These are phyloP conservation scores for Sminthopsis crassicaudata DNA, from an alignment of 2,113 vertebrate genomes.

Conservation along the genomic window DNA sequence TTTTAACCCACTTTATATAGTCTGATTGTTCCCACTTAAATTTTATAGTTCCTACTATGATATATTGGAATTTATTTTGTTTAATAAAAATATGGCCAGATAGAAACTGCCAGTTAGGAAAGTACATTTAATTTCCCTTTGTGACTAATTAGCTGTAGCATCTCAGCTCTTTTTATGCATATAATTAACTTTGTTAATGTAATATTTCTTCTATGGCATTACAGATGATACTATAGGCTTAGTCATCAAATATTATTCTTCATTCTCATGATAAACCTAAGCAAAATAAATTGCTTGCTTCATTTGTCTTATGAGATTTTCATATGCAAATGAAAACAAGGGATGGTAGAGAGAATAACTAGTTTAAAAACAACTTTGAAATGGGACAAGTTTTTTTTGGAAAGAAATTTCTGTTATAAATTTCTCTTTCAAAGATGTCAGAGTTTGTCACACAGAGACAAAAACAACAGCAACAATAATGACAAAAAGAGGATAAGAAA, in stretches of 20 bases:
- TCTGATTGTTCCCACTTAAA: conserved; percentile 55
- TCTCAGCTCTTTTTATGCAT: conserved; percentile 82
- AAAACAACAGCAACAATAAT: conserved; percentile 2
- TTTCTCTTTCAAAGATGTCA: conserved; percentile 22
- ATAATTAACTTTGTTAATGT: conserved; percentile 84
- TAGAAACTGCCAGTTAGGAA: conserved; percentile 74
- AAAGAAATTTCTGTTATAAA: conserved; percentile 30
- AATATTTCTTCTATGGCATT: conserved; percentile 57
- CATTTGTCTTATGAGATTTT: conserved; percentile 40
- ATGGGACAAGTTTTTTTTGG: conserved; percentile 20
- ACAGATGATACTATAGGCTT: conserved; percentile 46
- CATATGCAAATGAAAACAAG: conserved; percentile 44
- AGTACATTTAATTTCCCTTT: conserved; percentile 84
- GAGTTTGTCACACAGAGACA: conserved; percentile 34
- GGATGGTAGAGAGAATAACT: not conserved
- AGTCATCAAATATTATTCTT: conserved; percentile 69
- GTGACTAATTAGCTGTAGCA: conserved; percentile 87
- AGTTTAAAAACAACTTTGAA: not conserved
- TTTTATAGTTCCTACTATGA: conserved; percentile 52
- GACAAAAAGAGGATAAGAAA: conserved; percentile 35
- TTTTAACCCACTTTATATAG: conserved; percentile 63
- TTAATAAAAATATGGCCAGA: conserved; percentile 78
- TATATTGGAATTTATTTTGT: conserved; percentile 83
- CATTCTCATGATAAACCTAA: conserved; percentile 49
- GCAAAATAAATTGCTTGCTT: conserved; percentile 53